Conservation (phyloP, 2,888 invertebrate species). For the Cataglyphis cursor region DNA sequence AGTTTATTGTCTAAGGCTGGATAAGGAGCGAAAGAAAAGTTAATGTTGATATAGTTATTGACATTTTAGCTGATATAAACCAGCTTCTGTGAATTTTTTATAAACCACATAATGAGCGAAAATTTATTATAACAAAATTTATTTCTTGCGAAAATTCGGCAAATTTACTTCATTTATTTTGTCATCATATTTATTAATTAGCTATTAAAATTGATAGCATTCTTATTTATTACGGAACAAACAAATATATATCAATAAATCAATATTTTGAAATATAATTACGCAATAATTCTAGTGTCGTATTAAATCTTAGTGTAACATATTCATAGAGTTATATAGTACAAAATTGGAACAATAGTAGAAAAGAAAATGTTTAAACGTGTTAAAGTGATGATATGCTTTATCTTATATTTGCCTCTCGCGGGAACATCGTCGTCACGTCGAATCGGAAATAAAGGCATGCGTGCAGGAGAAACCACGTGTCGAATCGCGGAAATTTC, state of each 20-base stretch:
- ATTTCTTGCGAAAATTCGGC: not conserved
- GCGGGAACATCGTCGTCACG: constrained; percentile 78
- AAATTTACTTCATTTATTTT: constrained; percentile 1
- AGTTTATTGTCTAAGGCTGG: constrained; percentile 83
- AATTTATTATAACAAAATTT: not conserved
- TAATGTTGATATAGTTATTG: constrained; percentile 35
- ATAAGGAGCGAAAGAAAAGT: constrained; percentile 43
- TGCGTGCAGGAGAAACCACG: constrained; percentile 49
- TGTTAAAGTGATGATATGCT: constrained; percentile 7
- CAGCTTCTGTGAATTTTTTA: constrained; percentile 21
- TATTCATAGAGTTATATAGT: not conserved
- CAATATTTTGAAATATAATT: not conserved
- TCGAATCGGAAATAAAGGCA: constrained; percentile 83
- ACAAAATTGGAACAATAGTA: not conserved
- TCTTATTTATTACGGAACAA: not conserved
- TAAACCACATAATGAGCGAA: not conserved
- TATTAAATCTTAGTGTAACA: not conserved
- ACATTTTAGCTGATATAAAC: constrained; percentile 52
- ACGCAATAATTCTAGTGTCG: no score
- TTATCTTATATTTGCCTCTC: constrained; percentile 62
- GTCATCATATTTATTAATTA: not conserved
- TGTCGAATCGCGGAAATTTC: constrained; percentile 39
- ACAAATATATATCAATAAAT: not conserved
- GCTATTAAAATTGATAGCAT: not conserved
- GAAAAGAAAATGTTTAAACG: not conserved